Conservation (phyloP, 2,797 vertebrate genomes). For the Parambassis ranga region DNA sequence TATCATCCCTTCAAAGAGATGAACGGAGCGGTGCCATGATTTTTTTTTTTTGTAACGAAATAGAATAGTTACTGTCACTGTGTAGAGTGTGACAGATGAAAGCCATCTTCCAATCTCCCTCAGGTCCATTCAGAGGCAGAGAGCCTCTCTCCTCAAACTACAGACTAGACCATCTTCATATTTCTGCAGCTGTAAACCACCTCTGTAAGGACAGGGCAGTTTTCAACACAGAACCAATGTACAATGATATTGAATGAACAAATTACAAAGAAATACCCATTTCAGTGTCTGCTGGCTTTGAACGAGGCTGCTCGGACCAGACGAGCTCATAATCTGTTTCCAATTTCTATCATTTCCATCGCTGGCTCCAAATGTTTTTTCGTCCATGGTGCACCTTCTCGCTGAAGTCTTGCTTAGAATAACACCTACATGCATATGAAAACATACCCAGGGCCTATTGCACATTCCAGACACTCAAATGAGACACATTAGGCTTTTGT, state of each 20-base stretch:
- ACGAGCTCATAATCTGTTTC: constrained; percentile 58
- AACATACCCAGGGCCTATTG: constrained; percentile 46
- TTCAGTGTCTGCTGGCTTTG: constrained; percentile 19
- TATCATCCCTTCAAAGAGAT: constrained; percentile 19
- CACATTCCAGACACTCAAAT: constrained; percentile 63
- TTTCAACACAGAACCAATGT: constrained; percentile 5
- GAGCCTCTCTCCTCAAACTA: constrained; percentile 11
- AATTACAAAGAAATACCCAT: constrained; percentile 36
- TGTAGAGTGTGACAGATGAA: constrained; percentile 57
- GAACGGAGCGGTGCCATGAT: background rate
- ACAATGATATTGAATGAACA: constrained; percentile 25
- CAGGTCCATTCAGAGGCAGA: constrained; percentile 37
- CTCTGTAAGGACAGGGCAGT: constrained; percentile 7
- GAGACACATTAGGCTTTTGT: constrained; percentile 47
- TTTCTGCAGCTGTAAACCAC: constrained; percentile 14
- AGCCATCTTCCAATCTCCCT: constrained; percentile 40
- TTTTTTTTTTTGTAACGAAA: constrained; percentile 11
- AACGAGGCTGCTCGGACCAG: constrained; percentile 30
- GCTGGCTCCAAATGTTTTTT: constrained; percentile 48
- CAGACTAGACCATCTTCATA: constrained; percentile 20
- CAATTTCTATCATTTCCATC: constrained; percentile 60
- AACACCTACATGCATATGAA: constrained; percentile 56
- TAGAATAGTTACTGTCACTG: constrained; percentile 31
- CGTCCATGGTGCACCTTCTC: constrained; percentile 34
- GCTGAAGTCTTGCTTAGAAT: constrained; percentile 52